A percentile compares a stretch with the other conserved stretches of the same genome.
These are phyloP conservation scores for Ellobium chinense DNA, from an alignment of 2,888 invertebrate species.

Conservation along the genomic window DNA sequence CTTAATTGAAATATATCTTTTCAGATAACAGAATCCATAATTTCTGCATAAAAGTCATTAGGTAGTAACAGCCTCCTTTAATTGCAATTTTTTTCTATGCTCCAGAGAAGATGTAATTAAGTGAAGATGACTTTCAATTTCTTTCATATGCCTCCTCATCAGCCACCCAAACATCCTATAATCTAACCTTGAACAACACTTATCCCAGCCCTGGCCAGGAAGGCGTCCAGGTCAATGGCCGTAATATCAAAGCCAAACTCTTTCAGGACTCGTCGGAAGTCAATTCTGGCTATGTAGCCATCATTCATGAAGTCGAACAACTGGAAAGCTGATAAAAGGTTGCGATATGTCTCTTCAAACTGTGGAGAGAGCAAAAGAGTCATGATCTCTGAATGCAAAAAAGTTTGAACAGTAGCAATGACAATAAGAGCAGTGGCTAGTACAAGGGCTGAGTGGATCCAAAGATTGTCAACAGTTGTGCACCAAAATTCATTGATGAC, in stretches of 20 bases:
- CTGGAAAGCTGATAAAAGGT: conserved; percentile 66
- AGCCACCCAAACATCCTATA: neutral
- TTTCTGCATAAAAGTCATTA: too few species aligned
- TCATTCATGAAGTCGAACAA: conserved; percentile 70
- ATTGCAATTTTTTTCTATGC: neutral
- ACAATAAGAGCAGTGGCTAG: too few species aligned
- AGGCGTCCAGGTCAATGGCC: conserved; percentile 66
- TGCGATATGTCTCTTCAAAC: conserved; percentile 71
- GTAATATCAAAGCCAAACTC: conserved; percentile 70
- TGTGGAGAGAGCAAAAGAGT: too few species aligned
- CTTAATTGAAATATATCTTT: too few species aligned
- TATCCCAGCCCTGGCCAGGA: conserved; percentile 53
- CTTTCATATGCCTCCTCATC: neutral
- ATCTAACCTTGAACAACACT: conserved; percentile 31
- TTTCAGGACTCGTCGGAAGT: conserved; percentile 69
- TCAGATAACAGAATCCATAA: too few species aligned
- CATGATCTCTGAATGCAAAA: too few species aligned
- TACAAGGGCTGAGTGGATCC: too few species aligned
- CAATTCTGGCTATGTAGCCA: conserved; percentile 65
- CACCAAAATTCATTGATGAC: too few species aligned
- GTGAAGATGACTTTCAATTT: neutral
- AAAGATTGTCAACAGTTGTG: too few species aligned
- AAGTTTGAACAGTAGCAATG: too few species aligned
- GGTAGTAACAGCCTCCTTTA: too few species aligned
- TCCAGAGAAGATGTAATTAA: neutral